phyloP scores from a whole-genome alignment of 2,888 invertebrate genomes.

The Caenorhabditis sp. region DNA sequence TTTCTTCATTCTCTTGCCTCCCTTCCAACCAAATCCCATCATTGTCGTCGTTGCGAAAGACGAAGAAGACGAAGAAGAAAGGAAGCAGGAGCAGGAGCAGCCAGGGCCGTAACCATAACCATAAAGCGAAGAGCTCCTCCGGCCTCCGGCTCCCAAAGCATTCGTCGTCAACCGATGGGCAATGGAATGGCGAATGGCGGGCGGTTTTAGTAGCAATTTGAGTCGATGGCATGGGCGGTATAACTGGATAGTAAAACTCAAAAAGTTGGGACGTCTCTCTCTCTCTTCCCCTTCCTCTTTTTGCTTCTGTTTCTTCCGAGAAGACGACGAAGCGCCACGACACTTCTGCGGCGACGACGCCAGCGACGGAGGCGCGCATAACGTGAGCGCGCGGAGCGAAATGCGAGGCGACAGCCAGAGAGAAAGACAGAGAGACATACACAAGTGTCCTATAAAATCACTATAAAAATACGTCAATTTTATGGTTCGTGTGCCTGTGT shows the following conservation, averaged over 20 bases:
- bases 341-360: constrained; percentile 11
- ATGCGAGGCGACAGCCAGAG: constrained; percentile 49
- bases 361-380: constrained; percentile 18
- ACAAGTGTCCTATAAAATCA: constrained; percentile 66
- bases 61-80: constrained; percentile 23
- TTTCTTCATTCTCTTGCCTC: constrained; percentile 13
- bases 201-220: constrained; percentile 62
- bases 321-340: constrained; percentile 1
- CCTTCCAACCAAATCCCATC: constrained; percentile 39
- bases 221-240: constrained; percentile 52
- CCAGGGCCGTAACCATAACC: constrained; percentile 58
- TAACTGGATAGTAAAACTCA: constrained; percentile 64
- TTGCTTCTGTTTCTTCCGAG: no score
- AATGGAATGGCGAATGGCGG: constrained; percentile 35
- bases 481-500: constrained; percentile 56
- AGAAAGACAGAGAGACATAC: constrained; percentile 54
- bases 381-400: constrained; percentile 42
- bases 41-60: constrained; percentile 46
- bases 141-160: constrained; percentile 33
- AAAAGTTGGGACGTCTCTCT: constrained; percentile 44
- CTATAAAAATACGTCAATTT: constrained; percentile 67
- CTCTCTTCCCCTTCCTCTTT: no score
- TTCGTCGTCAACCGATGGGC: constrained; percentile 51
- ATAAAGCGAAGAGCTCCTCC: constrained; percentile 52
- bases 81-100: constrained; percentile 26